Base-by-base conservation (phyloP, 2,113 vertebrate species). In the Passer domesticus region DNA sequence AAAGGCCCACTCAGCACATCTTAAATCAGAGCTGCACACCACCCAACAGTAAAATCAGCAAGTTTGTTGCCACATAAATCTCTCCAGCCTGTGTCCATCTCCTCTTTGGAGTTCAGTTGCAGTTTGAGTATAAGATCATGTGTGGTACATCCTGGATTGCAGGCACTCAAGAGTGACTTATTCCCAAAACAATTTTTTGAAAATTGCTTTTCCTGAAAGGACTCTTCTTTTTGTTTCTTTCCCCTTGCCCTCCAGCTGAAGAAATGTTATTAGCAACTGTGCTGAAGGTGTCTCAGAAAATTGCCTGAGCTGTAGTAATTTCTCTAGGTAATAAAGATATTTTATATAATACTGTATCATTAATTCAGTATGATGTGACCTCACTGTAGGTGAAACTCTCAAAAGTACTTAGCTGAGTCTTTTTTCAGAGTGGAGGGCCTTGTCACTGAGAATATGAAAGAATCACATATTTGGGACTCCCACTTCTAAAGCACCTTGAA, bases 1-100 rank as follows among this genome's bases (percentile, higher is more conserved):
- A 63, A 72, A 90, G 75, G 43, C 39, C 66, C 41, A 44, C 72
- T 96, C 88, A 86, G 72, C 76, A 86, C 63, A 35, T 90, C 88
- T 88, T 94, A 90, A 95, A 95, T 94, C 82, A 96, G 69, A 85
- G 50, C 47, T 89, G 31, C 5, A 3, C 67, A 33, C 39, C n/a
- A 47, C 35, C 59, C 66, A 67, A 68, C 35, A 56, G 39, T 58
- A 55, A 89, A 93, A 55, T 72, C 80, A 81, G 23, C 39, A 55
- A 68, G 44, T 43, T 68, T 30, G 0, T 64, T 73, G 50, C 47
- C 46, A 17, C 50, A 19, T 92, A 88, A 95, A 83, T 88, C 68
- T 90, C 49, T 93, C 17, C 35, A 83, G 44, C 43, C 47, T 82
- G 23, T 0, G 2, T 87, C 75, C 46, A 37, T 86, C 55, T 85